A percentile compares a stretch with the other conserved stretches of the same genome.
These are phyloP conservation scores for Chelonia mydas DNA, from an alignment of 2,797 vertebrate species.

Conservation along the genomic window DNA sequence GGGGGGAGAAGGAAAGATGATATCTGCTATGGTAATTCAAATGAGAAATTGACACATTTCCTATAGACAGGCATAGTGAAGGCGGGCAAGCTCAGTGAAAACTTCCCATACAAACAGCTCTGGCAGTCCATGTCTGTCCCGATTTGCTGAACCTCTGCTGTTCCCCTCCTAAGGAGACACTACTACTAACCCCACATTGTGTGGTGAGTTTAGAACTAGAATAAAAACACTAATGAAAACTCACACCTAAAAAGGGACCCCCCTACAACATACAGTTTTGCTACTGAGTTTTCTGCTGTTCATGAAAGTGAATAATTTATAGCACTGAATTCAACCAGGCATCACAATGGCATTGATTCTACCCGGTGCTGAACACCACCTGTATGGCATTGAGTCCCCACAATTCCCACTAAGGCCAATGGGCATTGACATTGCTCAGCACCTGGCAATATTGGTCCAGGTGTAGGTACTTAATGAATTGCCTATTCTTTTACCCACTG, in stretches of 20 bases:
- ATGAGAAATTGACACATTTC: neutral
- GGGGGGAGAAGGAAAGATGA: neutral
- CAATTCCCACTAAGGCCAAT: neutral
- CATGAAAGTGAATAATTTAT: neutral
- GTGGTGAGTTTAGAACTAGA: neutral
- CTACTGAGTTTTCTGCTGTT: neutral
- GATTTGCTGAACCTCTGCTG: accelerated
- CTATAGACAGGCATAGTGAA: neutral
- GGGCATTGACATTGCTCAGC: neutral
- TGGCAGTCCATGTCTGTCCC: neutral
- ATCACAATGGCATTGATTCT: neutral
- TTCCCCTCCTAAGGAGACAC: neutral
- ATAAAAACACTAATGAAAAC: neutral
- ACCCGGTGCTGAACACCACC: neutral
- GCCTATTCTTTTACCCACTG: neutral
- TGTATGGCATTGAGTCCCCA: neutral
- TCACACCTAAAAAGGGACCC: neutral
- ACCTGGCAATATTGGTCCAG: neutral
- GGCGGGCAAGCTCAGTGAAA: neutral
- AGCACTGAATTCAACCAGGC: neutral
- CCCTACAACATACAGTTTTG: neutral
- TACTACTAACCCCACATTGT: accelerated
- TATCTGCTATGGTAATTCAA: neutral
- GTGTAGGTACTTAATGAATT: neutral
- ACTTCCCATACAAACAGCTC: accelerated